phyloP scores from a whole-genome alignment of 1,140 invertebrate species.

The honey bee (Apis mellifera) region Amel_HAv3.1 CM009931.2:24600001-24600500 shows the following conservation, averaged over 20 bases:
- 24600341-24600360: background rate
- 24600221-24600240: slow-evolving; percentile 71
- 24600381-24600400: too few species aligned
- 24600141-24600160: background rate
- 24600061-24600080: background rate
- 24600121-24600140: background rate
- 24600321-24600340: slow-evolving; percentile 72
- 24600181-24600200: background rate
- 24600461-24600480: too few species aligned
- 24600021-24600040: too few species aligned
- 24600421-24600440: too few species aligned
- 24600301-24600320: slow-evolving; percentile 89
- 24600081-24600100: slow-evolving; percentile 7
- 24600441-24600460: too few species aligned
- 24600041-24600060: too few species aligned
- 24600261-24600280: slow-evolving; percentile 93
- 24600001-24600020: background rate
- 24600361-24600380: background rate
- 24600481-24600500: too few species aligned
- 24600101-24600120: background rate
- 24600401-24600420: too few species aligned
- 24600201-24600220: slow-evolving; percentile 18
- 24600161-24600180: background rate
- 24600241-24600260: slow-evolving; percentile 78
- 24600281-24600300: slow-evolving; percentile 91